Conservation (phyloP, 2,113 vertebrate genomes). For the Hippocampus comes region DNA sequence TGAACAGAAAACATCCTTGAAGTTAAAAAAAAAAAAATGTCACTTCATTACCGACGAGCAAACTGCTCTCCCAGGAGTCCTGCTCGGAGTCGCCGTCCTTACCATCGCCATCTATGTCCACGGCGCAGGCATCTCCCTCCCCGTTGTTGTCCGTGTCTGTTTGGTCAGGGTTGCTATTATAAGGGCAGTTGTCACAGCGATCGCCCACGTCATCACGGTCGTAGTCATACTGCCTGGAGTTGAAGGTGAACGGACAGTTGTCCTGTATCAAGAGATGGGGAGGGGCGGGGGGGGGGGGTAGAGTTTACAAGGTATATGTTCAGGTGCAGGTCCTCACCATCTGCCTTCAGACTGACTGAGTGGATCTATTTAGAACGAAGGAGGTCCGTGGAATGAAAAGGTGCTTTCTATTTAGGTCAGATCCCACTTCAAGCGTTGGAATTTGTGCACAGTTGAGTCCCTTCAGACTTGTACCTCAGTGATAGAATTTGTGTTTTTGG, state of each 20-base stretch:
- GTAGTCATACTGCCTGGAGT: constrained; percentile 96
- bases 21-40: neutral
- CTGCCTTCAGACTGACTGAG: constrained; percentile 29
- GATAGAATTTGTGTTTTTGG: constrained; percentile 67
- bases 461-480: constrained; percentile 54
- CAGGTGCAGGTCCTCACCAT: constrained; percentile 35
- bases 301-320: constrained; percentile 21
- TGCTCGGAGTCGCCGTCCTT: constrained; percentile 24
- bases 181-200: constrained; percentile 96
- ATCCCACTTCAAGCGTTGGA: constrained; percentile 51
- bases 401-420: constrained; percentile 51
- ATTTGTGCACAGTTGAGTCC: constrained; percentile 54
- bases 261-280: constrained; percentile 73
- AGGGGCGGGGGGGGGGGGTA: no score
- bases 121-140: constrained; percentile 92
- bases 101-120: constrained; percentile 98
- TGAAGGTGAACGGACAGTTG: constrained; percentile 95
- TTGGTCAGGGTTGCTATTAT: constrained; percentile 97
- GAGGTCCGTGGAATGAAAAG: constrained; percentile 45
- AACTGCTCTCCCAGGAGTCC: neutral
- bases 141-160: constrained; percentile 93
- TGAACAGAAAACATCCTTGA: constrained; percentile 2
- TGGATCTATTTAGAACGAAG: constrained; percentile 38
- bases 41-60: neutral
- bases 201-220: constrained; percentile 97